A percentile compares a stretch with the other conserved stretches of the same genome.
Evolutionary conservation across 2,797 vertebrate genomes (phyloP).

Genomic region (Pampus argenteus): DNA sequence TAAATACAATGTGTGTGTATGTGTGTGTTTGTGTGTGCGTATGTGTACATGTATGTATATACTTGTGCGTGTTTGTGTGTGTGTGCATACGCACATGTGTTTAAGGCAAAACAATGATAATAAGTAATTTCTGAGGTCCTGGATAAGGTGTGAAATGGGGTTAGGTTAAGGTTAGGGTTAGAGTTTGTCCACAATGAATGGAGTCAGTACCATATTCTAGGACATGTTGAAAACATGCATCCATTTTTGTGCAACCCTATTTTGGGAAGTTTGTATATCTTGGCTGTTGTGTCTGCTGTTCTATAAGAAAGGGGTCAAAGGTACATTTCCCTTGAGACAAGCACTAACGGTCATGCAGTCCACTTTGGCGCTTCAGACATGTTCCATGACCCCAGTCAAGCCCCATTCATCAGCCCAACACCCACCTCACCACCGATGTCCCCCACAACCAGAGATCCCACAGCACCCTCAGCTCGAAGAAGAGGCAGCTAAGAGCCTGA

Average conservation of each 20-base stretch:
- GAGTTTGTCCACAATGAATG: too few species aligned
- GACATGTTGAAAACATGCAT: slow-evolving; percentile 29
- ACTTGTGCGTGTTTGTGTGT: too few species aligned
- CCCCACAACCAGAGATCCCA: slow-evolving; percentile 3
- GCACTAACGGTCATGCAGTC: slow-evolving; percentile 30
- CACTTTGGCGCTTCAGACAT: slow-evolving; percentile 40
- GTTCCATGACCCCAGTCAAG: slow-evolving; percentile 40
- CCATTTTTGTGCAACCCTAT: slow-evolving; percentile 20
- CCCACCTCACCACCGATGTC: slow-evolving; percentile 16
- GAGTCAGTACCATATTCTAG: too few species aligned
- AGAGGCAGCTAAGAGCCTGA: slow-evolving; percentile 62
- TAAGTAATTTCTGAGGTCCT: too few species aligned
- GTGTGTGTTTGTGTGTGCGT: too few species aligned
- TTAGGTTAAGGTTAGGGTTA: too few species aligned
- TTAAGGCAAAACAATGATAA: too few species aligned
- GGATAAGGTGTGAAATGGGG: too few species aligned
- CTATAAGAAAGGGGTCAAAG: slow-evolving; percentile 51
- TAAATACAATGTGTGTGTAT: too few species aligned
- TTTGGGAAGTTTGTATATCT: slow-evolving; percentile 40
- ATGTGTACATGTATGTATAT: too few species aligned
- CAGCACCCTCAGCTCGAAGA: slow-evolving; percentile 28
- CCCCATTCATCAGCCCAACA: slow-evolving; percentile 28
- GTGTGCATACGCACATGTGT: too few species aligned
- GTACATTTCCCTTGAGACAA: slow-evolving; percentile 41
- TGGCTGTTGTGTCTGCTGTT: slow-evolving; percentile 35